A percentile compares a stretch with the other conserved stretches of the same genome.
Evolutionary conservation across 2,888 invertebrate species (phyloP).

Genomic region (Selenia dentaria): DNA sequence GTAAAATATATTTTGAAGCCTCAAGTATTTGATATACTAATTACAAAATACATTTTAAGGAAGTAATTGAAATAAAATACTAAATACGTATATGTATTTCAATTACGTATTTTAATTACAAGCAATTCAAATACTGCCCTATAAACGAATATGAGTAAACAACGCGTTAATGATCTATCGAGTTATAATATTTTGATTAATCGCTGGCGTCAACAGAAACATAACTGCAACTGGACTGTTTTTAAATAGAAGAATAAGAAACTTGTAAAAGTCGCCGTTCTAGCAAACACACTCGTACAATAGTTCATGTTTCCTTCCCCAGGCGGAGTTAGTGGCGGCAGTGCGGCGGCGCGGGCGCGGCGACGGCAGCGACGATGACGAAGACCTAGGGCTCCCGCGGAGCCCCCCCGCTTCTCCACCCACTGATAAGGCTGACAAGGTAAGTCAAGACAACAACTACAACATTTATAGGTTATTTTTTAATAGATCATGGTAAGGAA

Average conservation of each 20-base stretch:
- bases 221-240: too few species aligned
- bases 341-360: slow-evolving; percentile 87
- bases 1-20: too few species aligned
- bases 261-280: too few species aligned
- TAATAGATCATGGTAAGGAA: background rate
- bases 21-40: too few species aligned
- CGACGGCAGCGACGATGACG: slow-evolving; percentile 88
- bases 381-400: slow-evolving; percentile 90
- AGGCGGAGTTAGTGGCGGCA: slow-evolving; percentile 91
- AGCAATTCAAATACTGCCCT: background rate
- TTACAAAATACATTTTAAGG: too few species aligned
- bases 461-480: background rate
- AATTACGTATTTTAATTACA: slow-evolving; percentile 4
- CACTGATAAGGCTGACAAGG: slow-evolving; percentile 69
- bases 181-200: too few species aligned
- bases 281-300: too few species aligned
- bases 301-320: slow-evolving; percentile 38
- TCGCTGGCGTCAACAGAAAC: too few species aligned
- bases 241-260: too few species aligned
- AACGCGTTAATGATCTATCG: too few species aligned
- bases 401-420: slow-evolving; percentile 90
- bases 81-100: background rate
- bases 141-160: too few species aligned
- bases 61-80: too few species aligned
- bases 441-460: slow-evolving; percentile 53